phyloP scores from a whole-genome alignment of 2,113 vertebrate genomes.

The Ahaetulla prasina region DNA sequence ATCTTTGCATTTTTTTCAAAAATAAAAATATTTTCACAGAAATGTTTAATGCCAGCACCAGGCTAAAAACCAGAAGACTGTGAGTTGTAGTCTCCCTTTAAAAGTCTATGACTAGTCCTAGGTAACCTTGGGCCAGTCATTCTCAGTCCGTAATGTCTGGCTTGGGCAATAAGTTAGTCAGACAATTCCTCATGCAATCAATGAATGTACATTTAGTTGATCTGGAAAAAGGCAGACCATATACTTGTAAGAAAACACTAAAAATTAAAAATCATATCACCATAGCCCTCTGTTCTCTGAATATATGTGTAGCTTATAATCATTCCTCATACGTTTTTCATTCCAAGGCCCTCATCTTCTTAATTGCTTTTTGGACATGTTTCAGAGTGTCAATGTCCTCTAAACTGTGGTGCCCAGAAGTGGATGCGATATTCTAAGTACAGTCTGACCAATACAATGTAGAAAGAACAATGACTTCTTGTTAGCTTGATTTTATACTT shows the following conservation, averaged over 20 bases:
- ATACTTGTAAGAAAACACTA: not conserved
- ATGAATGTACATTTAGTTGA: not conserved
- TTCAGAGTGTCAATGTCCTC: not conserved
- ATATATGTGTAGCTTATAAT: not conserved
- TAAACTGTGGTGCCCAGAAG: not conserved
- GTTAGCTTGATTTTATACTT: not conserved
- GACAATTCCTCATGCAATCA: not conserved
- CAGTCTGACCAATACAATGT: not conserved
- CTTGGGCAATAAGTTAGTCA: not conserved
- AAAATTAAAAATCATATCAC: not conserved
- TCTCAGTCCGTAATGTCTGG: not conserved
- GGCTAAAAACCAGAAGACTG: not conserved
- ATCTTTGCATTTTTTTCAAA: not conserved
- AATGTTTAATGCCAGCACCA: not conserved
- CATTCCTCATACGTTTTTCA: not conserved
- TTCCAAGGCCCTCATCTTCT: not conserved
- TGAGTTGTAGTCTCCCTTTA: not conserved
- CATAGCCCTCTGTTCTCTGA: not conserved
- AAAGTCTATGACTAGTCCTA: not conserved
- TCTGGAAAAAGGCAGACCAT: not conserved
- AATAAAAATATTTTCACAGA: not conserved
- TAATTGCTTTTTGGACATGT: not conserved
- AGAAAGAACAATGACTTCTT: not conserved
- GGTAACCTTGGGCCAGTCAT: not conserved
- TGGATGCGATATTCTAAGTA: not conserved